Evolutionary conservation across 2,113 vertebrate species (phyloP).

Genomic region (Pipa parva): DNA sequence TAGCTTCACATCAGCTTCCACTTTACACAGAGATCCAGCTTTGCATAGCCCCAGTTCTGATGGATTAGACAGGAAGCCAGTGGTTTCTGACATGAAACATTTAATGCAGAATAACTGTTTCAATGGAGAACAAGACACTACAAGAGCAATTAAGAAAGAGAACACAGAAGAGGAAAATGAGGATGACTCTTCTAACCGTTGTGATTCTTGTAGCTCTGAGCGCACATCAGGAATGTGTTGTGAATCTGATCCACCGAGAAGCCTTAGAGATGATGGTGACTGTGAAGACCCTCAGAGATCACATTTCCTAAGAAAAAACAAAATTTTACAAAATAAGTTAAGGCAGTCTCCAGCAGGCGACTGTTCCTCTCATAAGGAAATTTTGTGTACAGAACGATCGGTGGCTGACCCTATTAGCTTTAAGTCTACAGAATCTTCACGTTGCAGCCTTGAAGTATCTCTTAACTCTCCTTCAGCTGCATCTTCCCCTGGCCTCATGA

Average conservation of each 20-base stretch:
- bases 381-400: slow-evolving; percentile 56
- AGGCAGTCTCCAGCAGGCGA: slow-evolving; percentile 49
- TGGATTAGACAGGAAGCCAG: slow-evolving; percentile 71
- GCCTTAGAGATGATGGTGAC: slow-evolving; percentile 62
- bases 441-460: slow-evolving; percentile 84
- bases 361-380: slow-evolving; percentile 57
- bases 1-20: slow-evolving; percentile 38
- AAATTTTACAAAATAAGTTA: slow-evolving; percentile 48
- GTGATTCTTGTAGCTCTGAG: slow-evolving; percentile 46
- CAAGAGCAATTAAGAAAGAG: slow-evolving; percentile 80
- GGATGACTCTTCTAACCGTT: slow-evolving; percentile 34
- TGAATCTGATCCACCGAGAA: slow-evolving; percentile 48
- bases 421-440: slow-evolving; percentile 80
- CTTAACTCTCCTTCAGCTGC: slow-evolving; percentile 85
- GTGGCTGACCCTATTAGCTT: slow-evolving; percentile 78
- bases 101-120: slow-evolving; percentile 42
- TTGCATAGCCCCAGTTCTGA: slow-evolving; percentile 75
- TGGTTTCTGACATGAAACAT: slow-evolving; percentile 42
- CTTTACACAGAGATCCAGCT: slow-evolving; percentile 51
- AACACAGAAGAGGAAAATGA: slow-evolving; percentile 2
- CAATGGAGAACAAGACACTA: slow-evolving; percentile 33
- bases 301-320: slow-evolving; percentile 57
- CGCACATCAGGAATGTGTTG: slow-evolving; percentile 51
- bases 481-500: slow-evolving; percentile 83
- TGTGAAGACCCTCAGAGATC: slow-evolving; percentile 47